Percentiles rank a stretch among this genome's conserved stretches.
phyloP scores from a whole-genome alignment of 2,888 invertebrate species.

The Ashinkailepas kermadecensis region DNA sequence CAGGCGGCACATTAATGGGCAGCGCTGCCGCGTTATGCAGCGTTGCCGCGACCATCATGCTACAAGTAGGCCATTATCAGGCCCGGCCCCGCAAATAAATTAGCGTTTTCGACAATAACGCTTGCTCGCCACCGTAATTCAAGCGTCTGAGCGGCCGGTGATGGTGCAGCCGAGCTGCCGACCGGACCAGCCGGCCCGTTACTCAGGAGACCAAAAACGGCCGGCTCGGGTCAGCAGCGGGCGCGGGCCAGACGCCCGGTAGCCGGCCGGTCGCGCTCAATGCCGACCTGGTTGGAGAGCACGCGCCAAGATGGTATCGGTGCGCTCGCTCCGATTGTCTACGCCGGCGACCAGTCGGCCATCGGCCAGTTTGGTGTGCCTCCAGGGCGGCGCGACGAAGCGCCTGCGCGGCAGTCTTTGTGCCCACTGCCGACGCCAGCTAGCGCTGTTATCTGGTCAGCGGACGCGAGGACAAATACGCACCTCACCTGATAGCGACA shows the following conservation, averaged over 20 bases:
- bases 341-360: too few relatives aligned
- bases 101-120: conserved; percentile 1
- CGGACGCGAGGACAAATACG: neutral
- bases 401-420: too few relatives aligned
- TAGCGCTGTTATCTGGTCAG: neutral
- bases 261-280: neutral
- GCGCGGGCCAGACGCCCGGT: neutral
- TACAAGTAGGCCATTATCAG: conserved; percentile 3
- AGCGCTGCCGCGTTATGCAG: neutral
- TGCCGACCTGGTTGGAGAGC: neutral
- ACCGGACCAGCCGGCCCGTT: neutral
- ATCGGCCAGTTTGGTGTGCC: too few relatives aligned
- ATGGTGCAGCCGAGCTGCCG: neutral
- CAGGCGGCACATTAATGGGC: neutral
- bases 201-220: neutral
- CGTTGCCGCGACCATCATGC: neutral
- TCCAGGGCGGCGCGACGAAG: too few relatives aligned
- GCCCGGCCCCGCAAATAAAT: neutral
- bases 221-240: too few relatives aligned
- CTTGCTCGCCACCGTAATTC: neutral
- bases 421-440: neutral
- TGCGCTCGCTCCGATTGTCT: too few relatives aligned
- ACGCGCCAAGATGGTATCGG: conserved; percentile 15
- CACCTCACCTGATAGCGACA: neutral
- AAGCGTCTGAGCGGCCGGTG: neutral